Base-by-base conservation (phyloP, 2,888 invertebrate species). In the Orchestes rusci region DNA sequence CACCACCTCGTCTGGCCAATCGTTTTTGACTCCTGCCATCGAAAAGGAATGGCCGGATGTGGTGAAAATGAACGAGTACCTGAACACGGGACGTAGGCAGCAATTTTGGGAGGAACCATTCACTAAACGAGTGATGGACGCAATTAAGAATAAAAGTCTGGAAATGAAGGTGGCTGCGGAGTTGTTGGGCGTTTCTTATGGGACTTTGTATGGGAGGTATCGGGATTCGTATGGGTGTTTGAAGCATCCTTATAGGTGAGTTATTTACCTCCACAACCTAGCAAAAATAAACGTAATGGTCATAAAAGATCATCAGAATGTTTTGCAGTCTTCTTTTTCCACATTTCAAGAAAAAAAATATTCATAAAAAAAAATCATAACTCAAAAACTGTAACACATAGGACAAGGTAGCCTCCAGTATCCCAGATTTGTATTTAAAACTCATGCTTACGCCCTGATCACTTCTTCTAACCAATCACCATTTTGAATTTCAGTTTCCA, bases 151-250 rank as follows among this genome's bases (percentile, higher is more conserved):
- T 52, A 91, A 91, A 68, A 89, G 89, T 72, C 68, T 92, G 61
- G 91, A 92, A 70, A 91, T 92, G 91, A 92, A 92, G 69, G 87
- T 87, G 55, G 91, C 89, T 2, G 90, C 91, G 2, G 89, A 91
- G 66, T 77, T 92, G 44, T 72, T 91, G 34, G 91, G 91, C 2
- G 91, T 92, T 1, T 90, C 89, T 34, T 92, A 92, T 70, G 91
- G 91, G 3, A 91, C 91, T 0, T 74, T 92, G 4, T 91, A 92
- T 65, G 91, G 91, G 2, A 73, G 91, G 59, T 92, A 92, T 65
- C 73, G 91, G 3, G 91, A 92, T 68, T 89, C 87, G 12, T 89
- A 88, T 63, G 89, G 89, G 15, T 89, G 89, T 64, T 77, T 89
- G 50, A 89, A 89, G 68, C 81, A 89, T 67, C 88, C 89, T 0